Conservation (phyloP, 2,797 vertebrate species). For the Hemibagrus guttatus region DNA sequence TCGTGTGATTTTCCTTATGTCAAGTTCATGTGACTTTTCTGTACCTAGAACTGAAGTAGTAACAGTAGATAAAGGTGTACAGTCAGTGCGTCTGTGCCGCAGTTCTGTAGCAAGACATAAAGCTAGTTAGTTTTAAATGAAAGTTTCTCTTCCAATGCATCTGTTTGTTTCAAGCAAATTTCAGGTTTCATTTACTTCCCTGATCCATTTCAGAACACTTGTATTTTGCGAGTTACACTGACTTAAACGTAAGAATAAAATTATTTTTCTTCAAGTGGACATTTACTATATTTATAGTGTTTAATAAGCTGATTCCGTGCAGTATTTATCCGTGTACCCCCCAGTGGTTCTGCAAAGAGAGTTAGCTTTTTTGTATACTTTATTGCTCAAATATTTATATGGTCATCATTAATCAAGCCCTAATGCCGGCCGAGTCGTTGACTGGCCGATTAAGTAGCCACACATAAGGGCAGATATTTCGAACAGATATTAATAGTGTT, state of each 20-base stretch:
- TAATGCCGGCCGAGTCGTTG: constrained; percentile 18
- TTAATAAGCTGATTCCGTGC: constrained; percentile 13
- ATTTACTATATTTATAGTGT: not conserved
- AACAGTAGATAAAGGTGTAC: not conserved
- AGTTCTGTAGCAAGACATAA: not conserved
- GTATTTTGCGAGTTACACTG: not conserved
- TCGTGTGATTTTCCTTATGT: not conserved
- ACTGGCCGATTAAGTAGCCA: constrained; percentile 34
- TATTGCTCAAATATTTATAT: constrained; percentile 34
- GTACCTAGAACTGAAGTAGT: not conserved
- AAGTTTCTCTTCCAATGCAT: too few species aligned
- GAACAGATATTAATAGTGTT: constrained; percentile 34
- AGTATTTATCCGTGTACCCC: not conserved
- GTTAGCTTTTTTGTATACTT: constrained; percentile 26
- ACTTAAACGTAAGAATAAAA: not conserved
- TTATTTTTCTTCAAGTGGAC: not conserved
- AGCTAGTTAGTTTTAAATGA: not conserved
- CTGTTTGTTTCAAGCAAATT: too few species aligned
- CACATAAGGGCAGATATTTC: constrained; percentile 22
- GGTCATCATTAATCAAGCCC: constrained; percentile 22
- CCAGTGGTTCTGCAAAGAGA: constrained; percentile 6
- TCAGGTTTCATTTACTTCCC: not conserved
- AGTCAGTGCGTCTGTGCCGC: not conserved
- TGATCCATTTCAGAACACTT: not conserved
- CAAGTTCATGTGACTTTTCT: not conserved